A percentile compares a stretch with the other conserved stretches of the same genome.
phyloP scores from a whole-genome alignment of 2,888 invertebrate species.

The Papilio protenor region DNA sequence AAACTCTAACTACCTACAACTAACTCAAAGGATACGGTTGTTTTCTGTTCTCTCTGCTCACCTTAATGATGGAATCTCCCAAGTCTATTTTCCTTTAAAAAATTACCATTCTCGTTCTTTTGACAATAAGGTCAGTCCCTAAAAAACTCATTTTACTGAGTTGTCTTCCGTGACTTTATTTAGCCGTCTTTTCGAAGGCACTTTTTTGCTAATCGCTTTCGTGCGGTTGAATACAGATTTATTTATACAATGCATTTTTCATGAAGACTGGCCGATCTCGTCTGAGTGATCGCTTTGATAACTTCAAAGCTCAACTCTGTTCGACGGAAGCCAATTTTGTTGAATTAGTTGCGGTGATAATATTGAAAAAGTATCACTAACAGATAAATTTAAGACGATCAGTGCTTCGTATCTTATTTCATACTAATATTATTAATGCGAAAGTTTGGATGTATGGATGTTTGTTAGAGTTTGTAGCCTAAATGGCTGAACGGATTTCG shows the following conservation, averaged over 20 bases:
- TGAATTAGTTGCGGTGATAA: slow-evolving; percentile 23
- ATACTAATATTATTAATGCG: no score
- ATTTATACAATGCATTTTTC: slow-evolving; percentile 44
- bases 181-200: slow-evolving; percentile 29
- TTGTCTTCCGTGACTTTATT: slow-evolving; percentile 20
- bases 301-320: slow-evolving; percentile 34
- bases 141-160: slow-evolving; percentile 33
- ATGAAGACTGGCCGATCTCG: slow-evolving; percentile 39
- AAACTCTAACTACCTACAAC: no score
- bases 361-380: slow-evolving; percentile 10
- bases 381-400: background rate
- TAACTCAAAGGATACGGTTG: no score
- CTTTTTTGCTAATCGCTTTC: slow-evolving; percentile 40
- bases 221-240: slow-evolving; percentile 42
- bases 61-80: no score
- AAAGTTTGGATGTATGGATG: no score
- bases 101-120: background rate
- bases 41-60: no score
- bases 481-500: no score
- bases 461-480: no score
- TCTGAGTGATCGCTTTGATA: slow-evolving; percentile 39
- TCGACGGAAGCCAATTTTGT: slow-evolving; percentile 31
- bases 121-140: slow-evolving; percentile 20
- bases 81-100: background rate
- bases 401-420: background rate